Conservation (phyloP, 2,888 invertebrate species). For the Habrosyne pyritoides region DNA sequence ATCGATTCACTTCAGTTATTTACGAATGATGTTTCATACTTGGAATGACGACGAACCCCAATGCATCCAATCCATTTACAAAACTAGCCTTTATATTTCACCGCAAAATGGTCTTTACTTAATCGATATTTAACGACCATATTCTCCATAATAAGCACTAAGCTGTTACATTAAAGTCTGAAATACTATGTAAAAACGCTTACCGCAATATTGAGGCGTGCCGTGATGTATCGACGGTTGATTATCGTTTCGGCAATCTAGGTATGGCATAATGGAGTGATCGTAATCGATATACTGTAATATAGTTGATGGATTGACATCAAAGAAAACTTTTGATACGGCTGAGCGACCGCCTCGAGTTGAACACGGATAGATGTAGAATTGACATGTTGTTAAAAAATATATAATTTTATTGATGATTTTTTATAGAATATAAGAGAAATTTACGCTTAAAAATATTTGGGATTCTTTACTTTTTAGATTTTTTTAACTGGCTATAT, state of each 20-base stretch:
- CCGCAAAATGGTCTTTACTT: background rate
- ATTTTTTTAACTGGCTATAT: too few relatives aligned
- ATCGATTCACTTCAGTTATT: too few relatives aligned
- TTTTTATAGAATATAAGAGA: too few relatives aligned
- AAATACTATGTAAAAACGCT: background rate
- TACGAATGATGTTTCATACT: too few relatives aligned
- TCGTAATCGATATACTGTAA: constrained; percentile 11
- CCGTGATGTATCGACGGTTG: constrained; percentile 2
- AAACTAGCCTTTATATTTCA: background rate
- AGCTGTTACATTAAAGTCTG: background rate
- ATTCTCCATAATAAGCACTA: background rate
- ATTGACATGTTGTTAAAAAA: too few relatives aligned
- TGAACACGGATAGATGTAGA: too few relatives aligned
- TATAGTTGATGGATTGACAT: constrained; percentile 17
- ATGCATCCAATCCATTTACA: background rate
- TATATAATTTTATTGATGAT: too few relatives aligned
- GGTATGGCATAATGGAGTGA: constrained; percentile 22
- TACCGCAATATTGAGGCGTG: constrained; percentile 1
- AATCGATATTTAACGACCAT: background rate
- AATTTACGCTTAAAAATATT: too few relatives aligned
- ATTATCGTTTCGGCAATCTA: constrained; percentile 21
- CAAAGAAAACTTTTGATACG: background rate
- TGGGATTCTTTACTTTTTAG: too few relatives aligned
- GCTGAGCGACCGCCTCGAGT: background rate
- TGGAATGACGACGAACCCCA: too few relatives aligned